These are phyloP conservation scores for Salvelinus sp. DNA, from an alignment of 2,113 vertebrate species.

Conservation along the genomic window DNA sequence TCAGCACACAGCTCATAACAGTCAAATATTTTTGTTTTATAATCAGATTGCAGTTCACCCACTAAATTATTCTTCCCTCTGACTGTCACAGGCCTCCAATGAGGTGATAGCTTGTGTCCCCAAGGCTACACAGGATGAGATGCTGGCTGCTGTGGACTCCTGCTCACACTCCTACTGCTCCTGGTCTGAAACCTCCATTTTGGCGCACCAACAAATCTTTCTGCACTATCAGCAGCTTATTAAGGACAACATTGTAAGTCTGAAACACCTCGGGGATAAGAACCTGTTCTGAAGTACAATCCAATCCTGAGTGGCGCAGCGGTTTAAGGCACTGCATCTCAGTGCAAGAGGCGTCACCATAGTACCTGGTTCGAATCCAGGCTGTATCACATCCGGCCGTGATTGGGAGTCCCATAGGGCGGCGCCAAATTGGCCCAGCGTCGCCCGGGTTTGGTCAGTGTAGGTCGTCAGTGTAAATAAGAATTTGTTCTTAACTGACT, in stretches of 20 bases:
- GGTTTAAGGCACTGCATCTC: too few species aligned
- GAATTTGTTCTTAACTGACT: too few species aligned
- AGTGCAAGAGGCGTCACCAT: too few species aligned
- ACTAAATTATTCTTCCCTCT: neutral
- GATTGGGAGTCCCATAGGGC: too few species aligned
- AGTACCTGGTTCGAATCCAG: too few species aligned
- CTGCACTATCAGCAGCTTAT: conserved; percentile 95
- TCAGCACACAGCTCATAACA: neutral
- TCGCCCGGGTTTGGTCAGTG: too few species aligned
- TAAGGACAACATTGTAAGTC: conserved; percentile 95
- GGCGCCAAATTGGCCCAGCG: too few species aligned
- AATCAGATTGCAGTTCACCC: too few species aligned
- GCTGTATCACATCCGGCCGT: too few species aligned
- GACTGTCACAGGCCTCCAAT: conserved; percentile 84
- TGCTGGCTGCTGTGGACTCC: conserved; percentile 86
- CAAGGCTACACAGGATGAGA: conserved; percentile 90
- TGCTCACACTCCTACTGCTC: conserved; percentile 82
- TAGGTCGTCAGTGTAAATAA: too few species aligned
- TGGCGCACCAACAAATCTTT: conserved; percentile 91
- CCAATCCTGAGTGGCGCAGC: too few species aligned
- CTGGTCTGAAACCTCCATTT: conserved; percentile 92
- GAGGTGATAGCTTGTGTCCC: conserved; percentile 87
- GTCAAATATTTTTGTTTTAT: neutral
- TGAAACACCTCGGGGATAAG: neutral
- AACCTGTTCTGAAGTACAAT: neutral